Base-by-base conservation (phyloP, 2,113 vertebrate species). In the Tachysurus fulvidraco region DNA sequence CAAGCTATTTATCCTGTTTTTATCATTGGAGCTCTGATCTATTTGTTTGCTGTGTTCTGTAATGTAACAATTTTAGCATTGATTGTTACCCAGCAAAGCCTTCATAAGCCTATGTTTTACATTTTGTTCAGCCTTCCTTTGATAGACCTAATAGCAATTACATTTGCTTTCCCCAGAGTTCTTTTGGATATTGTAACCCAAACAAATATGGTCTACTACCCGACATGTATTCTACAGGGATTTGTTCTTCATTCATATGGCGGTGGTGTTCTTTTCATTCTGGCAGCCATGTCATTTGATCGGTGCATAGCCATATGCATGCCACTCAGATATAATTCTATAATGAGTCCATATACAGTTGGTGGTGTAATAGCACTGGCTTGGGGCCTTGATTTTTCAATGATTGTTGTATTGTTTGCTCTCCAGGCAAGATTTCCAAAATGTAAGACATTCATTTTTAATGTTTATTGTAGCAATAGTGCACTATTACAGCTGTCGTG, bases 1-100 rank as follows among this genome's bases (percentile, higher is more conserved):
- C 84, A 91, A 50, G 94, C 91, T 65, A 93, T 91, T 81, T 95
- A 94, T 88, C 93, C 92, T 54, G 76, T 86, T n/a, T 81, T 88
- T 57, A 76, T 81, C 2, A 65, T 67, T 85, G 89, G 89, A 64
- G 11, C 14, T 50, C 59, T 90, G 3, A 25, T 90, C n/a, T 90
- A 88, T 28, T n/a, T 88, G 28, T 90, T 90, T 59, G 62, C 89
- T 28, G 77, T 90, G 54, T 12, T 88, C 12, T 84, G 81, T 65
- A 90, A 88, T 71, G 30, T 55, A 78, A 71, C 16, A 17, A 82
- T 90, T 81, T 23, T 88, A 30, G 59, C 67, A 55, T 55, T 90
- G 44, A 88, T 86, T 59, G 64, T 87, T 41, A 86, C 85, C 3
- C 84, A 85, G 73, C 85, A 57, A 62, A 94, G 90, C 83, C 87